These are phyloP conservation scores for Peromyscus leucopus DNA, from an alignment of 2,113 vertebrate species.

Conservation along the genomic window DNA sequence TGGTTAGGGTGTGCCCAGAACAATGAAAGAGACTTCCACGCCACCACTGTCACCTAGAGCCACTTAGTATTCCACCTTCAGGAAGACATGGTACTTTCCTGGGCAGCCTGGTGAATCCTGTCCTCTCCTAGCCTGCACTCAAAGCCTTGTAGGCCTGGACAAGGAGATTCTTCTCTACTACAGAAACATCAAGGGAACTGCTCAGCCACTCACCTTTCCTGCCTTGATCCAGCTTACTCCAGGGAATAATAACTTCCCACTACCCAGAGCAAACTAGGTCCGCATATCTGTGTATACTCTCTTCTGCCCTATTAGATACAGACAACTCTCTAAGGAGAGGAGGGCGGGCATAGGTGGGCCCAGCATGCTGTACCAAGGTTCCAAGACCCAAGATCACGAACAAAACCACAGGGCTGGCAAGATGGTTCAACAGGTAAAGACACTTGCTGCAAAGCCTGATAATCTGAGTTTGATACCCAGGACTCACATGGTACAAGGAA, in stretches of 20 bases:
- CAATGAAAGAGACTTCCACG: not conserved
- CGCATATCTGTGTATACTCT: not conserved
- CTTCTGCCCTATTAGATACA: not conserved
- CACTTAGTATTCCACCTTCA: not conserved
- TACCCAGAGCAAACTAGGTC: not conserved
- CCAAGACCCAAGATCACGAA: not conserved
- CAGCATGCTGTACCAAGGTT: not conserved
- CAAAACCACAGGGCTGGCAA: not conserved
- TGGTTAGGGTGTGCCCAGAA: no score
- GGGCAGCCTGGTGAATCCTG: not conserved
- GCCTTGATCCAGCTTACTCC: not conserved
- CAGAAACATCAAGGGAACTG: not conserved
- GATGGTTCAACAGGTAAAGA: not conserved
- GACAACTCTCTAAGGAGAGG: not conserved
- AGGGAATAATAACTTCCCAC: not conserved
- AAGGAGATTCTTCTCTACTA: not conserved
- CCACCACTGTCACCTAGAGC: not conserved
- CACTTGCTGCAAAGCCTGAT: not conserved
- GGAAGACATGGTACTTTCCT: not conserved
- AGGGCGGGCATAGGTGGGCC: not conserved
- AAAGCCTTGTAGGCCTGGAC: not conserved
- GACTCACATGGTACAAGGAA: not conserved
- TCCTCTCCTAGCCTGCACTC: not conserved
- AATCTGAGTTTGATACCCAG: not conserved
- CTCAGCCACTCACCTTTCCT: not conserved